Evolutionary conservation across 2,113 vertebrate genomes (phyloP).

Genomic region (Macquaria ambigua): DNA sequence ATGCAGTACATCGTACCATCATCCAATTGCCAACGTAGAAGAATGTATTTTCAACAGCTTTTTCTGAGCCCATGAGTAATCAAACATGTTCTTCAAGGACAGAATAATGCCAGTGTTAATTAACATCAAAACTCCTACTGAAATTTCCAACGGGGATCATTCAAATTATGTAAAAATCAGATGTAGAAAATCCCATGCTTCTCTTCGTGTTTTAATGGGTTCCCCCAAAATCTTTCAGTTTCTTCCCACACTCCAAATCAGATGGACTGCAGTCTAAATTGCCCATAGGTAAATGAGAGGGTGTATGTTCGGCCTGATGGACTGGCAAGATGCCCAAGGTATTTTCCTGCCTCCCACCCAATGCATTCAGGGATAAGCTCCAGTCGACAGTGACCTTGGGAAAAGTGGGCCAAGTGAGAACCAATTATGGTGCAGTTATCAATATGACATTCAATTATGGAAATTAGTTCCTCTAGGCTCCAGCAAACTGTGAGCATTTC

Average conservation of each 20-base stretch:
- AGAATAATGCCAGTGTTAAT: conserved; percentile 35
- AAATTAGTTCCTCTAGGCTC: conserved; percentile 9
- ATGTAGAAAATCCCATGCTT: conserved; percentile 16
- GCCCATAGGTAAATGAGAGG: conserved; percentile 49
- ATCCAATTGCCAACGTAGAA: neutral
- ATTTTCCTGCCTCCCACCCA: conserved; percentile 49
- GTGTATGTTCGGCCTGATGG: conserved; percentile 18
- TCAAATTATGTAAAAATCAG: conserved; percentile 12
- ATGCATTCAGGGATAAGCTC: conserved; percentile 18
- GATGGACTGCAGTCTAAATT: conserved; percentile 17
- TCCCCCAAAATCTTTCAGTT: conserved; percentile 21
- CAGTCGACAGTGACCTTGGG: neutral
- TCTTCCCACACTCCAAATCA: conserved; percentile 38
- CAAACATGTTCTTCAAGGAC: neutral
- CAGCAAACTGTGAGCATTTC: conserved; percentile 13
- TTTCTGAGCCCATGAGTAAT: conserved; percentile 10
- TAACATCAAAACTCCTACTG: conserved; percentile 28
- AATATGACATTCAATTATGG: conserved; percentile 26
- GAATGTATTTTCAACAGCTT: neutral
- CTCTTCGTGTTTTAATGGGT: conserved; percentile 4
- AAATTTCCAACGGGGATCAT: conserved; percentile 27
- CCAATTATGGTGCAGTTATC: conserved; percentile 20
- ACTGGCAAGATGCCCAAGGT: conserved; percentile 38
- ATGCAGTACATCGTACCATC: neutral
- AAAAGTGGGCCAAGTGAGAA: conserved; percentile 31